phyloP scores from a whole-genome alignment of 1,140 invertebrate genomes.

The Ceratosolen fusciceps region DNA sequence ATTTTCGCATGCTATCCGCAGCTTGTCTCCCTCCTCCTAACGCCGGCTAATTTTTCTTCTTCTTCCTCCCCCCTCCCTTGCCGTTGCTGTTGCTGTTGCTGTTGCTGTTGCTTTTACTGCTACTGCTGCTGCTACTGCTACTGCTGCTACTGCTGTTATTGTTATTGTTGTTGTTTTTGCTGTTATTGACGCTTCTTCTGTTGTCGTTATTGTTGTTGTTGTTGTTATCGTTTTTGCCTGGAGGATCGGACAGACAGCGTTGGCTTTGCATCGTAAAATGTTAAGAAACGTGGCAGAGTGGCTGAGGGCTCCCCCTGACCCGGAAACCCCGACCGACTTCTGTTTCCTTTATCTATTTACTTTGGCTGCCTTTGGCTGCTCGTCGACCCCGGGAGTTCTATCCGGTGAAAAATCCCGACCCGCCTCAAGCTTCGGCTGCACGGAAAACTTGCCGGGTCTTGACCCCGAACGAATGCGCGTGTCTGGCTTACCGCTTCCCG shows the following conservation, averaged over 20 bases:
- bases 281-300: no score
- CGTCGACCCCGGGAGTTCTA: background rate
- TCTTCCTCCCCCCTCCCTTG: background rate
- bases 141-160: background rate
- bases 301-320: no score
- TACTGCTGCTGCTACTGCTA: no score
- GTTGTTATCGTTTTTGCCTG: background rate
- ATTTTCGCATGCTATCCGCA: slow-evolving; percentile 4
- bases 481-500: no score
- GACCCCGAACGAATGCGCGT: background rate
- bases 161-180: background rate
- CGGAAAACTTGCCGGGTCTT: background rate
- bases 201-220: no score
- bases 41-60: background rate
- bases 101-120: no score
- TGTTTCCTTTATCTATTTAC: background rate
- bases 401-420: background rate
- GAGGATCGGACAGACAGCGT: background rate
- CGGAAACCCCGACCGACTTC: no score
- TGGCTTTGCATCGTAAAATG: no score
- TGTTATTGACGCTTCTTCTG: background rate
- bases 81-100: no score
- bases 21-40: background rate
- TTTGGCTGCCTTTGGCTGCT: background rate
- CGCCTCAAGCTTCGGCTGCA: no score